Conservation (phyloP, 2,797 vertebrate genomes). For the Tangara arthus region DNA sequence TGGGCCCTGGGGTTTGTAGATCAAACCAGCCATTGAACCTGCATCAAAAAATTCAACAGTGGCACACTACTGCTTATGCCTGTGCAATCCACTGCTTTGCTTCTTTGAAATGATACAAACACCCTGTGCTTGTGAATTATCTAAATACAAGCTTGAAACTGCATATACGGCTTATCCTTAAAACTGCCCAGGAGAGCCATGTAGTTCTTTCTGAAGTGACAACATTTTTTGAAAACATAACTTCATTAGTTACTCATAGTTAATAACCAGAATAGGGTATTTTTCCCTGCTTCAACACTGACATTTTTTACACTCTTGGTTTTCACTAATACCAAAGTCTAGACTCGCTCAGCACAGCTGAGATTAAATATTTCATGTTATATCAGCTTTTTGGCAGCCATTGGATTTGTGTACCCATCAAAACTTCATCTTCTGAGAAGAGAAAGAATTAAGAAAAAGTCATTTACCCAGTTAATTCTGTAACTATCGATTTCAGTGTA, state of each 20-base stretch:
- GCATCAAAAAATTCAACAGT: conserved; percentile 25
- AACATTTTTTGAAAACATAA: neutral
- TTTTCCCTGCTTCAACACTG: neutral
- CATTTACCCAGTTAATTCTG: conserved; percentile 61
- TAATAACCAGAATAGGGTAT: neutral
- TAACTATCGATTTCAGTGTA: conserved; percentile 69
- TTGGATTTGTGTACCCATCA: conserved; percentile 68
- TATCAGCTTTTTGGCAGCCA: conserved; percentile 67
- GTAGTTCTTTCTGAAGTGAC: neutral
- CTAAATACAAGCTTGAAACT: conserved; percentile 27
- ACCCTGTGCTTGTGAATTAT: neutral
- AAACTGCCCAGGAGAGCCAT: neutral
- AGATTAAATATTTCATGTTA: conserved; percentile 62
- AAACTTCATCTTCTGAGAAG: conserved; percentile 72
- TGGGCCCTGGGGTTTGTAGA: conserved; percentile 25
- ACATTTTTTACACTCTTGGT: conserved; percentile 20
- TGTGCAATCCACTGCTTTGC: neutral
- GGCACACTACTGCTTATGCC: conserved; percentile 8
- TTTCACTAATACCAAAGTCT: conserved; percentile 61
- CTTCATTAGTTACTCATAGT: conserved; percentile 47
- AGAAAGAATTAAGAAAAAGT: conserved; percentile 70
- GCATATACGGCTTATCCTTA: conserved; percentile 23
- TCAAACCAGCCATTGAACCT: neutral
- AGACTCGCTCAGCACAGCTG: conserved; percentile 29
- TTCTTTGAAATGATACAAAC: conserved; percentile 31